Percentiles rank a stretch among this genome's conserved stretches.
phyloP scores from a whole-genome alignment of 2,113 vertebrate genomes.

The Myodes glareolus region DNA sequence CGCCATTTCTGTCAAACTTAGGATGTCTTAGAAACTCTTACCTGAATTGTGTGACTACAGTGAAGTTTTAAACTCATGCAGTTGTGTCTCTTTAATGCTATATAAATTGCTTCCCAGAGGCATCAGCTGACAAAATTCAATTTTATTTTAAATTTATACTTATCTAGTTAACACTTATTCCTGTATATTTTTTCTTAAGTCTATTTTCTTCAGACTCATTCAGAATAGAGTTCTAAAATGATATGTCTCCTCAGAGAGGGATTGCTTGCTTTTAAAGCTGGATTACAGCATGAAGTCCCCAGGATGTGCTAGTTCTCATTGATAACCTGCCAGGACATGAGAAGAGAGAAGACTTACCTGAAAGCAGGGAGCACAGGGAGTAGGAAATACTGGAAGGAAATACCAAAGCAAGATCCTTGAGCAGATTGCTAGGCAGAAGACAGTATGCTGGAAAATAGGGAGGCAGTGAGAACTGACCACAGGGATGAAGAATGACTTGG shows the following conservation, averaged over 20 bases:
- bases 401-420: neutral
- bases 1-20: neutral
- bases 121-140: conserved; percentile 23
- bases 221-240: neutral
- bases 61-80: neutral
- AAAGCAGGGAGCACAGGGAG: neutral
- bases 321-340: neutral
- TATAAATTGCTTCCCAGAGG: neutral
- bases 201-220: neutral
- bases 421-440: neutral
- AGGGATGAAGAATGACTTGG: neutral
- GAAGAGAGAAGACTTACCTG: neutral
- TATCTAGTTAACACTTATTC: neutral
- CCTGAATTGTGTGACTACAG: neutral
- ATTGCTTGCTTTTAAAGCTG: conserved; percentile 23
- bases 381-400: neutral
- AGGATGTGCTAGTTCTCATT: neutral
- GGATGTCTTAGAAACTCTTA: neutral
- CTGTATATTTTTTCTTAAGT: neutral
- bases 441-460: neutral
- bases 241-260: neutral
- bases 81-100: conserved; percentile 4
- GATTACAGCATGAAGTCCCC: neutral
- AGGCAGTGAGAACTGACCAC: neutral
- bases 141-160: conserved; percentile 57